Conservation (phyloP, 2,888 invertebrate species). For the Macrophya annulata region DNA sequence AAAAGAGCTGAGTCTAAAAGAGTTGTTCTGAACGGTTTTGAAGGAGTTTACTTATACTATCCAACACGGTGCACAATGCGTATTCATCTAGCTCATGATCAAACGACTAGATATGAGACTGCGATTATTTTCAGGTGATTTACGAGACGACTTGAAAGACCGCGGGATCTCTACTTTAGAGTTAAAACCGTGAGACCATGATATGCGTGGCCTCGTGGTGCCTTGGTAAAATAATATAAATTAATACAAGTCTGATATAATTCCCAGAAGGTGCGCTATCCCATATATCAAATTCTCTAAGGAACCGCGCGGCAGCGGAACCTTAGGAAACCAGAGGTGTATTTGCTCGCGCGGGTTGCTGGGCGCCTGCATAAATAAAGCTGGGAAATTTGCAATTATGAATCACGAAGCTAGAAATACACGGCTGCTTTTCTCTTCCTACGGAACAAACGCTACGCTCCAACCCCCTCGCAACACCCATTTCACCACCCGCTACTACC, state of each 20-base stretch:
- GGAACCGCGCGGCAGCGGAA: conserved; percentile 41
- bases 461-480: conserved; percentile 41
- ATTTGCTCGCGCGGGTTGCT: conserved; percentile 55
- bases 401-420: conserved; percentile 78
- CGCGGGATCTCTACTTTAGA: conserved; percentile 7
- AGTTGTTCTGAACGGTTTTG: conserved; percentile 65
- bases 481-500: conserved; percentile 58
- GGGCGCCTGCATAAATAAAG: conserved; percentile 78
- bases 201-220: conserved; percentile 13
- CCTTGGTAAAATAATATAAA: conserved; percentile 54
- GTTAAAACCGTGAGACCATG: neutral
- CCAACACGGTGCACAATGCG: conserved; percentile 62
- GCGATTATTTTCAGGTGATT: conserved; percentile 47
- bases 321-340: conserved; percentile 55
- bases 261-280: conserved; percentile 57
- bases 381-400: conserved; percentile 79
- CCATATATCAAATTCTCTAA: conserved; percentile 56
- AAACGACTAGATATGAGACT: neutral
- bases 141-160: neutral
- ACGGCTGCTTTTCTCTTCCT: conserved; percentile 71
- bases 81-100: neutral
- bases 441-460: conserved; percentile 48
- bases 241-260: conserved; percentile 55
- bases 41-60: conserved; percentile 60
- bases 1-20: conserved; percentile 66